Conservation (phyloP, 1,140 invertebrate species). For the Copidosoma floridanum region DNA sequence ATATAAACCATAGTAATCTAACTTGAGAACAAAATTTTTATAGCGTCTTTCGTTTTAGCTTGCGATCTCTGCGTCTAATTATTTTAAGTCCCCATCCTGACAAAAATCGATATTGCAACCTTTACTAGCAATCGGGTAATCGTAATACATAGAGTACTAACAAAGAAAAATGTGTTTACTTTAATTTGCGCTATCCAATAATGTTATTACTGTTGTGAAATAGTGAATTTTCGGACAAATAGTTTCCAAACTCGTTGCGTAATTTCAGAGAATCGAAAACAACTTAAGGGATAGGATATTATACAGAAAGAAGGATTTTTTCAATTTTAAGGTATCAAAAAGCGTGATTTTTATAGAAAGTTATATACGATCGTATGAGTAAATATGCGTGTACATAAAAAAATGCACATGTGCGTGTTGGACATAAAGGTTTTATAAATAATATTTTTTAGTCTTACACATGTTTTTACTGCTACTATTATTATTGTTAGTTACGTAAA, state of each 20-base stretch:
- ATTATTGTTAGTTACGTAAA: constrained; percentile 11
- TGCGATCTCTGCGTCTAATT: constrained; percentile 13
- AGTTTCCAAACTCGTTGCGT: neutral
- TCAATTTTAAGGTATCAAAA: constrained; percentile 27
- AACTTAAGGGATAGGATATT: constrained; percentile 3
- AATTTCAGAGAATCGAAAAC: constrained; percentile 9
- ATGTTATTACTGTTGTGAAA: constrained; percentile 10
- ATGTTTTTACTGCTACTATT: neutral
- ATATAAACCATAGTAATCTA: too few species aligned
- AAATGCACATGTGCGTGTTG: neutral
- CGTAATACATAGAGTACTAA: constrained; percentile 14
- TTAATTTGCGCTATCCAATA: constrained; percentile 2
- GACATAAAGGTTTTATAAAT: neutral
- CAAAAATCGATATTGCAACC: neutral
- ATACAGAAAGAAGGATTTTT: neutral
- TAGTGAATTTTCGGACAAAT: constrained; percentile 12
- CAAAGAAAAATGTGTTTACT: constrained; percentile 11
- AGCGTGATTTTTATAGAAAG: constrained; percentile 28
- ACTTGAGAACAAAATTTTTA: constrained; percentile 9
- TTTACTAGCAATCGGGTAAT: constrained; percentile 8
- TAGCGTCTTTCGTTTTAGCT: constrained; percentile 5
- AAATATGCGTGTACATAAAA: constrained; percentile 9
- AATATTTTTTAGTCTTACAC: constrained; percentile 1
- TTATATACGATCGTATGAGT: constrained; percentile 18
- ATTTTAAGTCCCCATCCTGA: constrained; percentile 7